Percentiles rank a stretch among this genome's conserved stretches.
phyloP scores from a whole-genome alignment of 2,888 invertebrate species.

The Nomada goodeniana region DNA sequence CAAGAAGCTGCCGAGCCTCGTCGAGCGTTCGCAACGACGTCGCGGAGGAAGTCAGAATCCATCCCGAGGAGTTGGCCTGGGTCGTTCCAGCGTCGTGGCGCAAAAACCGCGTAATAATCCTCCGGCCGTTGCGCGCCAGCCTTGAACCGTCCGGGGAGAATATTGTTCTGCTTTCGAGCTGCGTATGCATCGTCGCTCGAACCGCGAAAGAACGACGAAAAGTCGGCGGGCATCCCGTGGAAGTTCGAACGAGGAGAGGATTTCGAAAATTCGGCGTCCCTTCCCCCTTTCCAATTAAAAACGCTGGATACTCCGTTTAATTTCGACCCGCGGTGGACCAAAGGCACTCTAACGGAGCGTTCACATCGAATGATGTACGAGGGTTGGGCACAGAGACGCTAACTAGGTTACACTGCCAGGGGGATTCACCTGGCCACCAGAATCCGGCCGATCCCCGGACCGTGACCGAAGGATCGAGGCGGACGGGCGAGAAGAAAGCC shows the following conservation, averaged over 20 bases:
- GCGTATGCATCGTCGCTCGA: neutral
- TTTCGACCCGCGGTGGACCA: neutral
- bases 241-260: too few species aligned
- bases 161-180: slow-evolving; percentile 45
- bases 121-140: slow-evolving; percentile 47
- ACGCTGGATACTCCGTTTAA: neutral
- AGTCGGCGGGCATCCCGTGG: neutral
- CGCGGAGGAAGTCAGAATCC: slow-evolving; percentile 73
- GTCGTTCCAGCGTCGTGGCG: slow-evolving; percentile 63
- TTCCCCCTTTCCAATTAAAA: neutral
- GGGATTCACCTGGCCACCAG: slow-evolving; percentile 33
- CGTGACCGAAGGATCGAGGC: slow-evolving; percentile 39
- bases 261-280: neutral
- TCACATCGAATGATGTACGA: slow-evolving; percentile 27
- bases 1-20: slow-evolving; percentile 79
- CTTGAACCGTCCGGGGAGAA: slow-evolving; percentile 33
- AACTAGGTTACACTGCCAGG: neutral
- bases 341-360: slow-evolving; percentile 3
- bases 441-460: slow-evolving; percentile 30
- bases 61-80: slow-evolving; percentile 52
- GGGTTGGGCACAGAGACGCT: neutral
- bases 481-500: slow-evolving; percentile 48
- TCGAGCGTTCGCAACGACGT: slow-evolving; percentile 73
- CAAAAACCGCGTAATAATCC: slow-evolving; percentile 74
- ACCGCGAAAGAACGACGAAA: neutral